phyloP scores from a whole-genome alignment of 2,888 invertebrate species.

The Hypomecis punctinalis region DNA sequence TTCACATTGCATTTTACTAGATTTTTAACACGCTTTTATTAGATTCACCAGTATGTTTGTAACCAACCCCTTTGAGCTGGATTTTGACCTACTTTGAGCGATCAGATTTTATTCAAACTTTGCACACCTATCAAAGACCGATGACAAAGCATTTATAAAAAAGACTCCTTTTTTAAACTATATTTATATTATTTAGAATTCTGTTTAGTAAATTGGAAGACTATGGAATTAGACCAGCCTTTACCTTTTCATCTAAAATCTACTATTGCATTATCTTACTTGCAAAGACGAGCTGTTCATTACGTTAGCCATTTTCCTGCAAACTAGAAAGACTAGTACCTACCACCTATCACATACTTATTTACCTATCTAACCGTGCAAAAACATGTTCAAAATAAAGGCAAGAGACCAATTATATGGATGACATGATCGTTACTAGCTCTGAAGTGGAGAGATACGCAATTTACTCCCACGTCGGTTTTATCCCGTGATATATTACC shows the following conservation, averaged over 20 bases:
- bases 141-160: no score
- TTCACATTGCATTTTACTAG: no score
- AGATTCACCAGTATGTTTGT: no score
- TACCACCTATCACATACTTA: background rate
- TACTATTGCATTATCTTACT: background rate
- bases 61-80: no score
- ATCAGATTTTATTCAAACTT: no score
- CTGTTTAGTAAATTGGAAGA: no score
- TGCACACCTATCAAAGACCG: no score
- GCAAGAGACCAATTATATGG: conserved; percentile 1
- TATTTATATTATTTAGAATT: no score
- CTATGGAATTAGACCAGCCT: no score
- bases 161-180: no score
- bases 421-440: conserved; percentile 15
- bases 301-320: background rate
- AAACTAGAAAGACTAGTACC: conserved; percentile 4
- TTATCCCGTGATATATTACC: conserved; percentile 10
- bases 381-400: background rate
- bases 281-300: background rate
- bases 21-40: no score
- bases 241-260: background rate
- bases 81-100: no score
- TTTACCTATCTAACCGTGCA: background rate
- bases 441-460: conserved; percentile 19
- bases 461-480: conserved; percentile 11